Percentiles rank a stretch among this genome's conserved stretches.
phyloP scores from a whole-genome alignment of 2,113 vertebrate species.

The Balaeniceps rex region DNA sequence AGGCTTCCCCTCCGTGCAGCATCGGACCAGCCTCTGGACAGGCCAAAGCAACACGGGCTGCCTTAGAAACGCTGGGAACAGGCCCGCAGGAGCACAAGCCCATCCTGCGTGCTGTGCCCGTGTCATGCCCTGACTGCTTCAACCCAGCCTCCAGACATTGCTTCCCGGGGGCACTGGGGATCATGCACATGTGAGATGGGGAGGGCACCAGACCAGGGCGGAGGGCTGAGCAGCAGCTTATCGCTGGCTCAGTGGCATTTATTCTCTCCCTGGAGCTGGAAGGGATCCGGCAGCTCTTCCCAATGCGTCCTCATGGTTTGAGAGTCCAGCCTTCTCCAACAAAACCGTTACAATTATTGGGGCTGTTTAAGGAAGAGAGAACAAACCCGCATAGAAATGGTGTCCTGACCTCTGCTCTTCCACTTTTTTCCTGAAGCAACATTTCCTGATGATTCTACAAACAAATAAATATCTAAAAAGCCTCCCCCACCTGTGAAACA shows the following conservation, averaged over 20 bases:
- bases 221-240: neutral
- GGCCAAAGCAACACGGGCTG: neutral
- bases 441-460: neutral
- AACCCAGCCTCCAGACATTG: neutral
- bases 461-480: neutral
- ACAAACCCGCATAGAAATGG: neutral
- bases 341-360: neutral
- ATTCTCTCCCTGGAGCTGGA: neutral
- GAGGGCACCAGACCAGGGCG: neutral
- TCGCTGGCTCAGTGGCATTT: neutral
- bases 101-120: neutral
- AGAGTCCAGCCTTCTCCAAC: neutral
- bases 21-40: neutral
- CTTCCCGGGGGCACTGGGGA: neutral
- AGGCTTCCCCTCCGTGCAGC: neutral
- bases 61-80: neutral
- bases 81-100: neutral
- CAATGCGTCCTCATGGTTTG: neutral
- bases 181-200: neutral
- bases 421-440: neutral
- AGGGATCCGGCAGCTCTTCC: neutral
- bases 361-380: neutral
- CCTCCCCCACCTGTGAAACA: neutral
- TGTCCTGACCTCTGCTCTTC: neutral
- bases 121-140: neutral